Base-by-base conservation (phyloP, 2,888 invertebrate genomes). In the Octodonta nipae region DNA sequence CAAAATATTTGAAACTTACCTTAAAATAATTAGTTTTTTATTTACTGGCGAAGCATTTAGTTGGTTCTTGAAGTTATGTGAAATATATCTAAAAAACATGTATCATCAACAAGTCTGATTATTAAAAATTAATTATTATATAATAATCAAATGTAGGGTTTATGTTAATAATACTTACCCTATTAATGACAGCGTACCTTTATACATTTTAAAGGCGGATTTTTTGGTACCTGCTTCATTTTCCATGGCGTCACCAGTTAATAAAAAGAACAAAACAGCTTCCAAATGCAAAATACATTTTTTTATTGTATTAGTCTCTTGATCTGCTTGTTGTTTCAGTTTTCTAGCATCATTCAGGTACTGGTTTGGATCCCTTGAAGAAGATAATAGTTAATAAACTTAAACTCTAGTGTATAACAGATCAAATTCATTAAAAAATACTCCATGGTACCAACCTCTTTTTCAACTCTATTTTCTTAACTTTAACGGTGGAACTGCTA, bases 241-340 rank as follows among this genome's bases (percentile, higher is more conserved):
- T 61, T 93, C 92, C 73, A 91, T 83, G 34, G 86, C 80, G 45
- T 83, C 78, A 28, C 91, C 92, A 32, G 91, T 88, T 25, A 91
- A 71, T 34, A 92, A 75, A 66, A 93, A 93, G 65, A 82, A 89
- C 37, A 91, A 70, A 22, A 87, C 88, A 22, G 92, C 89, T 64
- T 92, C 89, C 47, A 91, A 70, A 67, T 92, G 93, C 45, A 85
- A 71, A 73, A 88, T 83, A 35, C 85, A 84, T 55, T 89, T 86
- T 27, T 83, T 73, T 32, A 86, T 74, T 4, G 46, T 73, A 56
- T 89, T 85, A 35, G 73, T 73, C 56, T 89, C 87, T 38, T 71
- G 70, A 50, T 91, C 91, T 1, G 92, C 92, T 34, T 78, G 74
- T 51, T 82, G 81, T 51, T 91, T 88, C 36, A 89, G 70, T 42